Conservation (phyloP, 2,888 invertebrate species). For the Tetramorium bicarinatum region DNA sequence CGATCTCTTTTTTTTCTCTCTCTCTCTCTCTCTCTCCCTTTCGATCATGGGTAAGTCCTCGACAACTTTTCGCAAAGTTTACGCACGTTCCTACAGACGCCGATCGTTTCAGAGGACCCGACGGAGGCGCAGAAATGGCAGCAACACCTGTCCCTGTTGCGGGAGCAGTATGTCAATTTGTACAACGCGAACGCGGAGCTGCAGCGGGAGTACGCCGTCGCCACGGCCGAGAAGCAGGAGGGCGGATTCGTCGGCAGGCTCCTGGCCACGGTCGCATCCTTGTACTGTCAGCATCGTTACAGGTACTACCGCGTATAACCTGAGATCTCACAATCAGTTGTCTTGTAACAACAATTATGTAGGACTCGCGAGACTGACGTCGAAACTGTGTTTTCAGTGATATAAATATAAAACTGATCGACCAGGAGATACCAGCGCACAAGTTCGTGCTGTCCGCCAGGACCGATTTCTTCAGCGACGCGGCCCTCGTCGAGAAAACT, state of each 20-base stretch:
- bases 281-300: conserved; percentile 93
- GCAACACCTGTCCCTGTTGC: conserved; percentile 94
- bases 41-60: conserved; percentile 37
- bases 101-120: conserved; percentile 79
- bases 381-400: conserved; percentile 88
- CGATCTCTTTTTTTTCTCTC: background rate
- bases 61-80: background rate
- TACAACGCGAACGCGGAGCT: conserved; percentile 93
- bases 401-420: conserved; percentile 91
- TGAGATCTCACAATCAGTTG: background rate
- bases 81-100: background rate
- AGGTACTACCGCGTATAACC: conserved; percentile 84
- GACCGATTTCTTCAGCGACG: conserved; percentile 94
- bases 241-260: conserved; percentile 95
- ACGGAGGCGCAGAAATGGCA: conserved; percentile 87
- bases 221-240: conserved; percentile 90
- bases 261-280: conserved; percentile 92
- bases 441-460: conserved; percentile 96
- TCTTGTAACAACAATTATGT: background rate
- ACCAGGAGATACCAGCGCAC: conserved; percentile 93
- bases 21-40: background rate
- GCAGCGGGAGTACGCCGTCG: conserved; percentile 94
- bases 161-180: conserved; percentile 96
- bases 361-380: background rate
- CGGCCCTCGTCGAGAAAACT: conserved; percentile 89